These are phyloP conservation scores for Caenorhabditis uteleia DNA, from an alignment of 2,888 invertebrate species.

Conservation along the genomic window DNA sequence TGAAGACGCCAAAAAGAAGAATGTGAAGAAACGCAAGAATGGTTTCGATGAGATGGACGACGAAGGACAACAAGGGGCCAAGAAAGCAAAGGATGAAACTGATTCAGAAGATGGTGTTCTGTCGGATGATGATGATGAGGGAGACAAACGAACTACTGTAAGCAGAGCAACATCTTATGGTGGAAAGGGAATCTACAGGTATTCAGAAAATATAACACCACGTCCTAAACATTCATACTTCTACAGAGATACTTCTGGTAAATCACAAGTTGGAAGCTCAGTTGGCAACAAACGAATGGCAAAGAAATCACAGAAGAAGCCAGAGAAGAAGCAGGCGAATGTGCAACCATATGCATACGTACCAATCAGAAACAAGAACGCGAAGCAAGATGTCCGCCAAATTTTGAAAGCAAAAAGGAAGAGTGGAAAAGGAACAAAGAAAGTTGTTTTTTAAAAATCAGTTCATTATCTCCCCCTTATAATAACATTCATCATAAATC, in stretches of 20 bases:
- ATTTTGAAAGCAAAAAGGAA: slow-evolving; percentile 49
- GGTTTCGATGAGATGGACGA: slow-evolving; percentile 44
- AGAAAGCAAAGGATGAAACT: slow-evolving; percentile 42
- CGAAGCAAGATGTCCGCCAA: slow-evolving; percentile 46
- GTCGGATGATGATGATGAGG: slow-evolving; percentile 31
- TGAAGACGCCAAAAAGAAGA: slow-evolving; percentile 27
- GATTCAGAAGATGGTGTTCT: slow-evolving; percentile 45
- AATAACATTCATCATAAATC: too few species aligned
- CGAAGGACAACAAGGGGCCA: slow-evolving; percentile 32
- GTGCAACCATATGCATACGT: slow-evolving; percentile 61
- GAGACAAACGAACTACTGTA: slow-evolving; percentile 16
- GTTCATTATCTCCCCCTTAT: not conserved
- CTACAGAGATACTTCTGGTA: slow-evolving; percentile 31
- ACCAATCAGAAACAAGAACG: slow-evolving; percentile 49
- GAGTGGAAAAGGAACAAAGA: slow-evolving; percentile 44
- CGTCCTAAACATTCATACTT: not conserved
- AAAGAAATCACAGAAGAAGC: slow-evolving; percentile 3
- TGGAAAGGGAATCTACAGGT: slow-evolving; percentile 57
- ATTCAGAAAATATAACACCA: not conserved
- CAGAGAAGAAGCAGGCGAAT: slow-evolving; percentile 40
- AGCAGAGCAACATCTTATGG: slow-evolving; percentile 35
- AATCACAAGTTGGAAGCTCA: slow-evolving; percentile 27
- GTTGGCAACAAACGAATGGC: slow-evolving; percentile 9
- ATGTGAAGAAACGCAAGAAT: slow-evolving; percentile 36
- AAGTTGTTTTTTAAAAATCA: slow-evolving; percentile 21